phyloP scores from a whole-genome alignment of 1,140 invertebrate genomes.

The Harlomillsia oculata region DNA sequence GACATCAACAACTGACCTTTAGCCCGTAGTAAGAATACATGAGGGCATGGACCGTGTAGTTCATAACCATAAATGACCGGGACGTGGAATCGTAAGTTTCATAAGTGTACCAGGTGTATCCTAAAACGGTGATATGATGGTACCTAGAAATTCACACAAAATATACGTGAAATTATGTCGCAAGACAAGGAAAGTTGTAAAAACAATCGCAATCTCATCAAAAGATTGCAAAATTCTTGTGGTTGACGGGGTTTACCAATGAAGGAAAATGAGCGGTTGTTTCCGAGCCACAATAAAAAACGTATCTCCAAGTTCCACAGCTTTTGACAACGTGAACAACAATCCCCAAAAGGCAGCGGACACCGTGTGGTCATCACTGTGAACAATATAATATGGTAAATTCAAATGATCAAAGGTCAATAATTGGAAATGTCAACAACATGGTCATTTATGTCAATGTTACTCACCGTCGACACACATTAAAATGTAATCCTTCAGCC shows the following conservation, averaged over 20 bases:
- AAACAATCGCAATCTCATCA: background rate
- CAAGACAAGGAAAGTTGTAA: too few species aligned
- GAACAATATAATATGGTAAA: too few species aligned
- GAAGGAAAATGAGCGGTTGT: conserved; percentile 52
- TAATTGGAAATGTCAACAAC: too few species aligned
- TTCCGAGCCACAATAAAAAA: conserved; percentile 49
- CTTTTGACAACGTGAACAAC: conserved; percentile 47
- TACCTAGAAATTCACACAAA: conserved; percentile 48
- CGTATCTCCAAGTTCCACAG: conserved; percentile 41
- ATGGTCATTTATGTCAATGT: too few species aligned
- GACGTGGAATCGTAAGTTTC: conserved; percentile 77
- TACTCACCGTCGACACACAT: conserved; percentile 30
- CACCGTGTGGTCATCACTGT: conserved; percentile 27
- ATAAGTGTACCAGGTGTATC: conserved; percentile 96
- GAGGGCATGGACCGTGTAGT: conserved; percentile 72
- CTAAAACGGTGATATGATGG: conserved; percentile 75
- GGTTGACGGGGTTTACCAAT: conserved; percentile 36
- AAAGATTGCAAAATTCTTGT: background rate
- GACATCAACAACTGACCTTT: conserved; percentile 42
- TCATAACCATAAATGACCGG: conserved; percentile 97
- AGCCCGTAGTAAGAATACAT: conserved; percentile 50
- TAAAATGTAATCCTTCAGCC: conserved; percentile 23
- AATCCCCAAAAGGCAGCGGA: conserved; percentile 43
- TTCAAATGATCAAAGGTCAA: too few species aligned
- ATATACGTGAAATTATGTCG: too few species aligned